These are phyloP conservation scores for Xanthorhoe spadicearia DNA, from an alignment of 2,888 invertebrate species.

Conservation along the genomic window DNA sequence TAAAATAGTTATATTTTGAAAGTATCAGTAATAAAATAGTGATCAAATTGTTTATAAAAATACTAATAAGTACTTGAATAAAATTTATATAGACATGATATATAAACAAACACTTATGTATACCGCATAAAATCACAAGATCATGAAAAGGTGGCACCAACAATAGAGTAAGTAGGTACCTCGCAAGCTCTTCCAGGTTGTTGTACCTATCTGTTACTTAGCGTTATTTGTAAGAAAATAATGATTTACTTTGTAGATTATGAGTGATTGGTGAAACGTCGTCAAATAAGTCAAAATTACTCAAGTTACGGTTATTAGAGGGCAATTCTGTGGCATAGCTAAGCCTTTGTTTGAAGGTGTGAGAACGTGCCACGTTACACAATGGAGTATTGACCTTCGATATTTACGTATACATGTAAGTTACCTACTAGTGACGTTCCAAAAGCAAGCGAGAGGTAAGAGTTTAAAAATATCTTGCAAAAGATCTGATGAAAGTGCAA, in stretches of 20 bases:
- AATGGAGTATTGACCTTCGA: constrained; percentile 50
- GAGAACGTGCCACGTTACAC: constrained; percentile 38
- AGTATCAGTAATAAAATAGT: no score
- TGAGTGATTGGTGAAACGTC: constrained; percentile 28
- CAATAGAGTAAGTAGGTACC: no score
- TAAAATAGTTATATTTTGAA: no score
- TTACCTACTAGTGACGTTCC: constrained; percentile 2
- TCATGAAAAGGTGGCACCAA: no score
- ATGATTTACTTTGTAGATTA: constrained; percentile 1
- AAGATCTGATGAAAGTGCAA: constrained; percentile 16
- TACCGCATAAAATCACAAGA: no score
- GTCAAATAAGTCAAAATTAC: constrained; percentile 38
- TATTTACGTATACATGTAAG: constrained; percentile 32
- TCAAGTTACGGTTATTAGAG: constrained; percentile 42
- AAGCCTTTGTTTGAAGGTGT: constrained; percentile 39
- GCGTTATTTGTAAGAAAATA: not conserved
- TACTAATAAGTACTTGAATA: no score
- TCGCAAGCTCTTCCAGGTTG: not conserved
- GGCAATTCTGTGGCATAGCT: no score
- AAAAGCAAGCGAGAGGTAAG: constrained; percentile 2
- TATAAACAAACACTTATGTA: no score
- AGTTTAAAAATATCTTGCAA: constrained; percentile 5
- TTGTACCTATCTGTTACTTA: not conserved
- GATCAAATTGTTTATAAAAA: no score
- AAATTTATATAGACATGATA: no score